Percentiles rank a stretch among this genome's conserved stretches.
These are phyloP conservation scores for Smittia aterrima DNA, from an alignment of 2,888 invertebrate genomes.

Conservation along the genomic window DNA sequence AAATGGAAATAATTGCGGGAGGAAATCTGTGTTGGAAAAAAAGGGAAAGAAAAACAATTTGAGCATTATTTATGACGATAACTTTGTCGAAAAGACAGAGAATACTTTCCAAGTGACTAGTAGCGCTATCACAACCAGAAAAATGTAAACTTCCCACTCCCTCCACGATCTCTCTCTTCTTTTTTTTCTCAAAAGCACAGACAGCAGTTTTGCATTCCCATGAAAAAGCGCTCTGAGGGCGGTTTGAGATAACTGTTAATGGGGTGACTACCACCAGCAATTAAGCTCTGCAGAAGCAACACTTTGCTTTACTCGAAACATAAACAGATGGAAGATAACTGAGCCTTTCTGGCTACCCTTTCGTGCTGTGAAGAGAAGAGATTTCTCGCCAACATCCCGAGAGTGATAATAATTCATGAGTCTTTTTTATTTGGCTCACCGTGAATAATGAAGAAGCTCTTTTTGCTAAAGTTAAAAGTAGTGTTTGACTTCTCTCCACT, in stretches of 20 bases:
- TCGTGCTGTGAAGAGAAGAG: neutral
- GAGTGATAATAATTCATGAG: slow-evolving; percentile 39
- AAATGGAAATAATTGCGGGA: neutral
- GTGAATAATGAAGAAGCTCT: slow-evolving; percentile 29
- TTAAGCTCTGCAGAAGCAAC: slow-evolving; percentile 3
- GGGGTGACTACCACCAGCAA: slow-evolving; percentile 24
- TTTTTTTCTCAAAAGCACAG: neutral
- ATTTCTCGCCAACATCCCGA: neutral
- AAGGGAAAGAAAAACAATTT: slow-evolving; percentile 27
- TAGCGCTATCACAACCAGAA: slow-evolving; percentile 4
- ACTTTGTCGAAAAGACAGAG: slow-evolving; percentile 8
- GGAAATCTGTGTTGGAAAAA: slow-evolving; percentile 5
- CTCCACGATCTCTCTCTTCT: neutral
- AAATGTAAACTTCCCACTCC: slow-evolving; percentile 1
- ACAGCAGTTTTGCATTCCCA: neutral
- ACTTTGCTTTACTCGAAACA: neutral
- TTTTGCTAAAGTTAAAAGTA: neutral
- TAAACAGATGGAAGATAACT: neutral
- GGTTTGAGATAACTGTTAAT: slow-evolving; percentile 23
- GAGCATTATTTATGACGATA: slow-evolving; percentile 33
- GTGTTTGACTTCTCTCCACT: slow-evolving; percentile 27
- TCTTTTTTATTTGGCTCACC: slow-evolving; percentile 15
- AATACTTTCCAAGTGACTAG: slow-evolving; percentile 5
- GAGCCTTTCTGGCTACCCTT: neutral
- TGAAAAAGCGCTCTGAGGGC: neutral